Conservation (phyloP, 2,888 invertebrate genomes). For the Tricholauxania praeusta region DNA sequence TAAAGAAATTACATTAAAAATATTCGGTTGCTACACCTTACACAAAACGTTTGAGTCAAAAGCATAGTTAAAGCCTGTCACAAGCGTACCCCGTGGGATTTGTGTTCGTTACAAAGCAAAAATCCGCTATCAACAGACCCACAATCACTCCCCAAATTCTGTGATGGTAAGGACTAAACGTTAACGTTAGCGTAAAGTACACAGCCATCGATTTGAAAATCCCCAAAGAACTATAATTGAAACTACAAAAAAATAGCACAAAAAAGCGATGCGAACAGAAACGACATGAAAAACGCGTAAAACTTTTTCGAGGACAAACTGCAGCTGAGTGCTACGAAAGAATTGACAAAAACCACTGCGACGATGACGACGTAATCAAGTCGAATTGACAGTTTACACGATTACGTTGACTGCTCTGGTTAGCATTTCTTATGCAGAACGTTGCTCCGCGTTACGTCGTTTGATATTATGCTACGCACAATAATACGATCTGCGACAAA, state of each 20-base stretch:
- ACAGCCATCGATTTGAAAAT: constrained; percentile 7
- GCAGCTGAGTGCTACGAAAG: no score
- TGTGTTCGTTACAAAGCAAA: not conserved
- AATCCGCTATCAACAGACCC: no score
- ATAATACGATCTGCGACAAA: no score
- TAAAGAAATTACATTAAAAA: not conserved
- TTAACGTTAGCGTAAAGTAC: not conserved
- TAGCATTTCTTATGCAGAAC: no score
- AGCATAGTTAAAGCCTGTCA: not conserved
- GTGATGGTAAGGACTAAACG: no score
- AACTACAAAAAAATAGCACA: not conserved
- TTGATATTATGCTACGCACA: no score
- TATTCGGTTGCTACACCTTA: not conserved
- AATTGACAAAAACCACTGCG: no score
- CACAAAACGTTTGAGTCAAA: not conserved
- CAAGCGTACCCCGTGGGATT: not conserved
- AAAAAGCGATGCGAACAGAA: not conserved
- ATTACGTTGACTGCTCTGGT: not conserved
- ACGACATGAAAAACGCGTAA: not conserved
- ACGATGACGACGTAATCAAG: not conserved
- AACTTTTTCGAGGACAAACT: no score
- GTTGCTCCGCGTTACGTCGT: no score
- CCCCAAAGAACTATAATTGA: constrained; percentile 27
- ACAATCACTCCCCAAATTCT: no score
- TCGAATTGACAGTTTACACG: constrained; percentile 1